A percentile compares a stretch with the other conserved stretches of the same genome.
Evolutionary conservation across 2,113 vertebrate genomes (phyloP).

Genomic region (Thalassarche chlororhynchos): DNA sequence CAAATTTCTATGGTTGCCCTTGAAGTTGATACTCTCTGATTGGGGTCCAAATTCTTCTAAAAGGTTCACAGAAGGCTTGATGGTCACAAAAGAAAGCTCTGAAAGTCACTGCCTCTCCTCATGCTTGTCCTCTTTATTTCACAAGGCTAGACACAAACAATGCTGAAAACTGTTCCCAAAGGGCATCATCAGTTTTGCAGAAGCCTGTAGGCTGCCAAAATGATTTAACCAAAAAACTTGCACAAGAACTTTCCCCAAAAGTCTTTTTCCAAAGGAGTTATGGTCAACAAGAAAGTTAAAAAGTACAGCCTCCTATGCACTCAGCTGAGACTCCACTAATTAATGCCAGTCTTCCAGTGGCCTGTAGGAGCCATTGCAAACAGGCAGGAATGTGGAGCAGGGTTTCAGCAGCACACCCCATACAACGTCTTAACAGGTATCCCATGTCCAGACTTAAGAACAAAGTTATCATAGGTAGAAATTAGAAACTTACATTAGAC

Average conservation of each 20-base stretch:
- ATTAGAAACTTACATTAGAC: background rate
- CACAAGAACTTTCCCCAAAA: background rate
- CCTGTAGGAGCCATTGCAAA: background rate
- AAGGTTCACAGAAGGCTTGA: background rate
- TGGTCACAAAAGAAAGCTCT: background rate
- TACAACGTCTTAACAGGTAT: fast-evolving
- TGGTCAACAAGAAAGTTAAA: background rate
- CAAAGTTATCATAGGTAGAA: background rate
- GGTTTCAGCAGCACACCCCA: background rate
- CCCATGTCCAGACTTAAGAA: background rate
- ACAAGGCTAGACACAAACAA: background rate
- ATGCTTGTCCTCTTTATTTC: background rate
- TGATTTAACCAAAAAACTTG: background rate
- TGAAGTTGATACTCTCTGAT: background rate
- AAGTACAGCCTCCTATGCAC: background rate
- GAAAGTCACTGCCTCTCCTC: background rate
- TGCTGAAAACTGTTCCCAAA: background rate
- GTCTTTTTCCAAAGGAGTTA: background rate
- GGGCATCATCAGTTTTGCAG: background rate
- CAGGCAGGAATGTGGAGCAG: background rate
- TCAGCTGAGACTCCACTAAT: background rate
- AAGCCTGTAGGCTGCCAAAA: background rate
- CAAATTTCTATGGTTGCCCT: background rate
- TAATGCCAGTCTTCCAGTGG: background rate
- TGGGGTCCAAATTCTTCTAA: background rate